phyloP scores from a whole-genome alignment of 1,140 invertebrate genomes.

The Geopemphigus sp. region DNA sequence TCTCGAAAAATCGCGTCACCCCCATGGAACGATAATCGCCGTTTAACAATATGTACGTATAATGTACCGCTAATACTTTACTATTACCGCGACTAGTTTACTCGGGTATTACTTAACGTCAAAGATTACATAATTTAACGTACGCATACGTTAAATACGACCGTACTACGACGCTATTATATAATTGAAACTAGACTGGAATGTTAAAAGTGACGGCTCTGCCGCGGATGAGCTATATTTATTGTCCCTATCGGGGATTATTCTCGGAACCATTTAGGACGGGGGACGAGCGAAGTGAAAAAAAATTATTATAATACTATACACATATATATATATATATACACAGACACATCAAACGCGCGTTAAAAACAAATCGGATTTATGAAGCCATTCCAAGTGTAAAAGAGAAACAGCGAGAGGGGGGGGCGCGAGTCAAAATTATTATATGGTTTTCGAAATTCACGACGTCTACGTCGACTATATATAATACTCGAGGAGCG shows the following conservation, averaged over 20 bases:
- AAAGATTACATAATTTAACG: too few species aligned
- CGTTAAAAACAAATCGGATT: constrained; percentile 5
- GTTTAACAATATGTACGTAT: too few species aligned
- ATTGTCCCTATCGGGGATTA: constrained; percentile 17
- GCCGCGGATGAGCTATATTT: constrained; percentile 20
- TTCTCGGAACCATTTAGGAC: constrained; percentile 1
- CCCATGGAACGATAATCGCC: too few species aligned
- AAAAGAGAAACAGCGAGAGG: neutral
- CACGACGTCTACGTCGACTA: too few species aligned
- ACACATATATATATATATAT: neutral
- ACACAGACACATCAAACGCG: neutral
- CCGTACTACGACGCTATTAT: neutral
- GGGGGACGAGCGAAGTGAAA: neutral
- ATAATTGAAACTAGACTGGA: constrained; percentile 18
- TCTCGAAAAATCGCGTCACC: too few species aligned
- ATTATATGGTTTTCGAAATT: neutral
- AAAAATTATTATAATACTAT: too few species aligned
- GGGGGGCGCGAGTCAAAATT: neutral
- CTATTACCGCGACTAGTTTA: too few species aligned
- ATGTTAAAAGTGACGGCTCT: neutral
- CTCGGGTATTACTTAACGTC: neutral
- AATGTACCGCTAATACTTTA: too few species aligned
- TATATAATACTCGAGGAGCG: too few species aligned
- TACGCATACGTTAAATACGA: neutral
- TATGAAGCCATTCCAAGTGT: neutral